These are phyloP conservation scores for Sebastes paucispinis DNA, from an alignment of 2,797 vertebrate genomes.

Conservation along the genomic window DNA sequence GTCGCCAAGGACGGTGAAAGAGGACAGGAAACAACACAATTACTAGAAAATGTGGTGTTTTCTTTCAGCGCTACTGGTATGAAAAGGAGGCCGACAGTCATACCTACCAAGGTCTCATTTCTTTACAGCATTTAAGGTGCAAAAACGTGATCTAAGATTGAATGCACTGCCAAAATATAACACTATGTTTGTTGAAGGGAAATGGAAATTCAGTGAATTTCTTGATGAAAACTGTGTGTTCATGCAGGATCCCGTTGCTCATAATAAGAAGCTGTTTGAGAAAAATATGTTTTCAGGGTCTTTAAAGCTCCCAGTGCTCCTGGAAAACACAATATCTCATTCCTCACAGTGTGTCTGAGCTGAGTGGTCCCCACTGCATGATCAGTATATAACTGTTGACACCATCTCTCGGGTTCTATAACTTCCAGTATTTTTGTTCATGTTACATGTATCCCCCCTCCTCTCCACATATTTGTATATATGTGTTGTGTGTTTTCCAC, in stretches of 20 bases:
- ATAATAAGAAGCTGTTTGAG: neutral
- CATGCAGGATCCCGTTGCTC: neutral
- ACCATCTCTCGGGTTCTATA: constrained; percentile 60
- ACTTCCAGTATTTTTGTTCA: constrained; percentile 63
- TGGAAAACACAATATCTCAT: constrained; percentile 6
- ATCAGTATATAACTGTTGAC: constrained; percentile 34
- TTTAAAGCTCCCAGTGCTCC: neutral
- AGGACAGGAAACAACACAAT: neutral
- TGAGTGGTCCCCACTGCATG: constrained; percentile 56
- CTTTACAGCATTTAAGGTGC: too few relatives aligned
- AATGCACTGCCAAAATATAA: neutral
- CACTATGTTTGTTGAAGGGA: neutral
- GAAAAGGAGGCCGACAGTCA: neutral
- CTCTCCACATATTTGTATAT: constrained; percentile 17
- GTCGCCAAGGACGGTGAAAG: neutral
- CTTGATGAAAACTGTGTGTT: neutral
- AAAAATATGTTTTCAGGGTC: constrained; percentile 12
- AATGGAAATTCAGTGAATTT: neutral
- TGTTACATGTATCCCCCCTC: constrained; percentile 21
- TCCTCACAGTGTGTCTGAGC: constrained; percentile 22
- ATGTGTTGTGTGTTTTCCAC: constrained; percentile 32
- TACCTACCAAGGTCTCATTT: constrained; percentile 10
- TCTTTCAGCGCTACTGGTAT: neutral
- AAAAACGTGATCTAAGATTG: neutral
- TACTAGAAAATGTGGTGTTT: neutral